phyloP scores from a whole-genome alignment of 1,140 invertebrate genomes.

The Zaprionus camerounensis region DNA sequence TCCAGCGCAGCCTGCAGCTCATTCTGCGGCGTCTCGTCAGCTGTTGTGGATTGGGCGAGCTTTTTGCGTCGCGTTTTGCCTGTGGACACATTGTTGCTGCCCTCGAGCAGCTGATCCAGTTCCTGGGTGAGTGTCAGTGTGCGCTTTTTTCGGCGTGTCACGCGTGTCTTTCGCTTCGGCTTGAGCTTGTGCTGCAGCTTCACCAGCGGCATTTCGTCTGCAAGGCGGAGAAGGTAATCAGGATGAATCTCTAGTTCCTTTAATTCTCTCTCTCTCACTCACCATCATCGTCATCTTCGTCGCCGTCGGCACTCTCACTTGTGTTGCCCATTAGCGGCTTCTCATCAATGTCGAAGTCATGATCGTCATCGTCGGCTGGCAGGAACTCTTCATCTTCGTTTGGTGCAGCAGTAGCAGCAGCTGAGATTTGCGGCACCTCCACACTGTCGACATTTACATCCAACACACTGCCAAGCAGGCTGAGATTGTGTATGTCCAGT shows the following conservation, averaged over 20 bases:
- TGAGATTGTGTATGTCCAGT: constrained; percentile 68
- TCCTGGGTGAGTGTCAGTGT: constrained; percentile 34
- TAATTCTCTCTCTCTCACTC: neutral
- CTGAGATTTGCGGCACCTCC: constrained; percentile 35
- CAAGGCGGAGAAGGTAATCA: neutral
- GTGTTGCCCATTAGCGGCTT: constrained; percentile 16
- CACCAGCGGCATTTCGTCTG: constrained; percentile 65
- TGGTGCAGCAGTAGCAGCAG: neutral
- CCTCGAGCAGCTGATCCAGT: constrained; percentile 53
- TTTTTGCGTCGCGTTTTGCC: neutral
- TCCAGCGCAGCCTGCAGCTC: constrained; percentile 63
- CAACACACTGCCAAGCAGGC: constrained; percentile 63
- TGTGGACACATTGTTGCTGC: constrained; percentile 8
- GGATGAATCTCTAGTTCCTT: neutral
- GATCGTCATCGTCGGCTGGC: constrained; percentile 9
- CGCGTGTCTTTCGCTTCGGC: constrained; percentile 44
- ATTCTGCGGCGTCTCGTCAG: constrained; percentile 32
- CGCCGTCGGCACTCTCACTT: constrained; percentile 11
- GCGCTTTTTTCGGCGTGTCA: constrained; percentile 27
- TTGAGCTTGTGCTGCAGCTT: constrained; percentile 55
- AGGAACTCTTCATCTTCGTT: neutral
- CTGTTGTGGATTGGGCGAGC: constrained; percentile 28
- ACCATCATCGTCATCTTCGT: constrained; percentile 31
- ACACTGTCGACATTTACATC: constrained; percentile 73
- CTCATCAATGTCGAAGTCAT: constrained; percentile 16